Evolutionary conservation across 2,113 vertebrate genomes (phyloP).

Genomic region (Tretioscincus oriximinensis): DNA sequence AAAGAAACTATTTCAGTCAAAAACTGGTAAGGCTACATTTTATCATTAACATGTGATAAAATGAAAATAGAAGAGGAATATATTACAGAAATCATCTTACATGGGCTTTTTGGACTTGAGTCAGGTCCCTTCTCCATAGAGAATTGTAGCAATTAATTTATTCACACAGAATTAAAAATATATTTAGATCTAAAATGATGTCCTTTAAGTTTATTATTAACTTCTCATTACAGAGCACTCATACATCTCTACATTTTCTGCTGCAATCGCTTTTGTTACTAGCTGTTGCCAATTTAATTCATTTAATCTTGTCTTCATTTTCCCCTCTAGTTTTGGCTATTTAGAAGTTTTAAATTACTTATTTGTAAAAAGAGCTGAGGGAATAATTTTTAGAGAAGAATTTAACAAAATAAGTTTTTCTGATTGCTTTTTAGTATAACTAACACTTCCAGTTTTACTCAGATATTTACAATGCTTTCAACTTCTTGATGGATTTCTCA

Average conservation of each 20-base stretch:
- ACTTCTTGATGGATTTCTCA: neutral
- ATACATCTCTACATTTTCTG: conserved; percentile 16
- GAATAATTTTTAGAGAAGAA: conserved; percentile 12
- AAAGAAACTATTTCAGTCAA: no score
- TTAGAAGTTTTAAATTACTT: conserved; percentile 26
- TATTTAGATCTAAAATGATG: conserved; percentile 6
- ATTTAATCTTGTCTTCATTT: conserved; percentile 24
- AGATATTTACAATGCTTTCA: neutral
- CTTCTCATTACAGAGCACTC: neutral
- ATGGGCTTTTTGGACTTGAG: neutral
- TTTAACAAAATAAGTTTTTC: neutral
- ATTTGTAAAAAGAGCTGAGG: neutral
- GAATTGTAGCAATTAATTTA: neutral
- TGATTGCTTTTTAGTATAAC: conserved; percentile 2
- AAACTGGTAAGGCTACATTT: neutral
- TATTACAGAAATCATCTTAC: neutral
- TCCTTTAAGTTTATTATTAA: conserved; percentile 16
- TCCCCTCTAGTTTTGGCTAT: accelerated
- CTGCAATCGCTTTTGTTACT: conserved; percentile 46
- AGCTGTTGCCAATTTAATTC: conserved; percentile 45
- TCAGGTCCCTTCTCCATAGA: neutral
- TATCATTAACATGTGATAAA: neutral
- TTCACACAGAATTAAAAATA: neutral
- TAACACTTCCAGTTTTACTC: neutral
- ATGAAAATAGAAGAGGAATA: neutral